These are phyloP conservation scores for Chironomus riparius DNA, from an alignment of 2,888 invertebrate genomes.

Conservation along the genomic window DNA sequence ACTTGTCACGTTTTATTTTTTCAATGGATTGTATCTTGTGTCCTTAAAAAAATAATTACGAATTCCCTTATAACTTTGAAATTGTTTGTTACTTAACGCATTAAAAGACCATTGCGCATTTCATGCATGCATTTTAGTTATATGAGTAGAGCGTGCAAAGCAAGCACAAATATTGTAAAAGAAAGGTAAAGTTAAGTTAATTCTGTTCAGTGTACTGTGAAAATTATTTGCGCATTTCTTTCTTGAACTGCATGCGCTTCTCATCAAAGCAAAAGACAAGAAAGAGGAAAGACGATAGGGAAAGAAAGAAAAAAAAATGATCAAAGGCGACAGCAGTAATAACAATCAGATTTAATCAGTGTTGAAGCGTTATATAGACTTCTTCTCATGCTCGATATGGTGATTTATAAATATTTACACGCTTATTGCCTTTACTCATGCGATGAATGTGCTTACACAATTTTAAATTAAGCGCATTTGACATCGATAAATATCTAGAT, in stretches of 20 bases:
- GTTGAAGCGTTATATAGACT: slow-evolving; percentile 22
- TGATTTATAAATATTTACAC: slow-evolving; percentile 26
- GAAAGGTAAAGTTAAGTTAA: neutral
- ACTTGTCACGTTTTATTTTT: neutral
- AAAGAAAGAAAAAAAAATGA: slow-evolving; percentile 2
- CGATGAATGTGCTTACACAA: neutral
- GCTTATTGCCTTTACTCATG: slow-evolving; percentile 3
- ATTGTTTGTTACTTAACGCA: slow-evolving; percentile 9
- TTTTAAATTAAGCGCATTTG: neutral
- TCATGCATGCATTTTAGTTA: neutral
- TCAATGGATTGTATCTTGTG: neutral
- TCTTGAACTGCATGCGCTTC: neutral
- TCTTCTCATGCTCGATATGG: slow-evolving; percentile 12
- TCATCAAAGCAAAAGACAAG: slow-evolving; percentile 4
- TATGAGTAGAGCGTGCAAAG: neutral
- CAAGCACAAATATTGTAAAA: neutral
- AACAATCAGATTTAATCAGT: slow-evolving; percentile 27
- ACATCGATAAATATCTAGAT: neutral
- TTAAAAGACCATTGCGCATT: neutral
- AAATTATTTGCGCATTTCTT: slow-evolving; percentile 21
- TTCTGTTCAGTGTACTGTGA: slow-evolving; percentile 1
- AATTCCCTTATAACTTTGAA: slow-evolving; percentile 22
- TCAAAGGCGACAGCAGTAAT: slow-evolving; percentile 26
- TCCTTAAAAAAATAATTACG: slow-evolving; percentile 10
- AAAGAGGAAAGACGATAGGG: neutral